Evolutionary conservation across 2,888 invertebrate species (phyloP).

Genomic region (Caenorhabditis panamensis): DNA sequence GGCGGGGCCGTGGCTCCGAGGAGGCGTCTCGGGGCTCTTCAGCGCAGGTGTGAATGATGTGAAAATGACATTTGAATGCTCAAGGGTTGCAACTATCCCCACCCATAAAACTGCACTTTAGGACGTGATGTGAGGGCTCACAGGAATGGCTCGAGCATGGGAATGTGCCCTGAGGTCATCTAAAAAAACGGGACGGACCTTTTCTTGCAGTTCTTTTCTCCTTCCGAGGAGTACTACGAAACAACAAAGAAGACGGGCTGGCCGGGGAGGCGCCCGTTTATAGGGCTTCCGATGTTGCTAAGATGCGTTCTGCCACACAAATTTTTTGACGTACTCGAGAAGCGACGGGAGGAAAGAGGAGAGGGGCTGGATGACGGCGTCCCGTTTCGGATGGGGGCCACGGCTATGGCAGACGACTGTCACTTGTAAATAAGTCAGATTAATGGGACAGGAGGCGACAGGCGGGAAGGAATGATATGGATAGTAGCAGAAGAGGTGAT

Average conservation of each 20-base stretch:
- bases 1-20: slow-evolving; percentile 41
- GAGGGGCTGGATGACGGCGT: no score
- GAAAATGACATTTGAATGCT: slow-evolving; percentile 6
- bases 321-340: slow-evolving; percentile 52
- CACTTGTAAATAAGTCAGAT: slow-evolving; percentile 45
- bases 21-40: slow-evolving; percentile 28
- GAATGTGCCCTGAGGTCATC: slow-evolving; percentile 57
- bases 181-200: slow-evolving; percentile 31
- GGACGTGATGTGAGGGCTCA: slow-evolving; percentile 4
- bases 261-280: slow-evolving; percentile 12
- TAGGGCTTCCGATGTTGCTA: slow-evolving; percentile 49
- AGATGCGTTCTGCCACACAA: slow-evolving; percentile 60
- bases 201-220: background rate
- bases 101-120: slow-evolving; percentile 27
- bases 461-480: slow-evolving; percentile 39
- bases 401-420: background rate
- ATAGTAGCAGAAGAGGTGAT: slow-evolving; percentile 17
- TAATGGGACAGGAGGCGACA: slow-evolving; percentile 38
- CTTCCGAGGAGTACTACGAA: slow-evolving; percentile 20
- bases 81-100: slow-evolving; percentile 21
- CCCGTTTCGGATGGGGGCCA: slow-evolving; percentile 14
- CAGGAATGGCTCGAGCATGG: slow-evolving; percentile 44
- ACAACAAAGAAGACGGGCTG: background rate
- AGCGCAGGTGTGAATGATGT: slow-evolving; percentile 30
- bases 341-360: background rate